Percentiles rank a stretch among this genome's conserved stretches.
These are phyloP conservation scores for Rhagoletis zephyria DNA, from an alignment of 1,140 invertebrate species.

Conservation along the genomic window DNA sequence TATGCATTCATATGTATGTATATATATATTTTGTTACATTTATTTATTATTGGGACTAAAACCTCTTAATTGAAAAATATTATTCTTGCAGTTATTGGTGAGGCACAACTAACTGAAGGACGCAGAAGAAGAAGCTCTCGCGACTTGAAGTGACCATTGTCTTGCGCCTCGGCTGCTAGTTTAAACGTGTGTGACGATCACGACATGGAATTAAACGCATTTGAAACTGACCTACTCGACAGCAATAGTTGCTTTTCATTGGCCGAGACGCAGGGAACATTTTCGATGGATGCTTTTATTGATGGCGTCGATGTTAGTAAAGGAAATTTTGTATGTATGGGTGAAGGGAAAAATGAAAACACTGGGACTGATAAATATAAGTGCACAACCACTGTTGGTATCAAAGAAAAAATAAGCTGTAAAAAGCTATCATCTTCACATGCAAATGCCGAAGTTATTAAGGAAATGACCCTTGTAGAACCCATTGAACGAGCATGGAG, in stretches of 20 bases:
- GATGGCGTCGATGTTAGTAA: background rate
- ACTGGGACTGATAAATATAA: constrained; percentile 50
- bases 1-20: too few relatives aligned
- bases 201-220: constrained; percentile 19
- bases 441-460: background rate
- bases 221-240: constrained; percentile 50
- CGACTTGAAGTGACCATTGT: constrained; percentile 77
- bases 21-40: too few relatives aligned
- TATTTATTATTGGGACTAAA: too few relatives aligned
- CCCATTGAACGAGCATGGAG: constrained; percentile 1
- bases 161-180: constrained; percentile 71
- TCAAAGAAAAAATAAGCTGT: constrained; percentile 56
- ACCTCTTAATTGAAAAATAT: background rate
- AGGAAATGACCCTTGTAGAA: background rate
- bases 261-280: constrained; percentile 67
- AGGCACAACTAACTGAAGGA: constrained; percentile 69
- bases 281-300: constrained; percentile 38
- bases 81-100: constrained; percentile 64
- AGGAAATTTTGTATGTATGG: background rate
- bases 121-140: constrained; percentile 75
- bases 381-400: constrained; percentile 54
- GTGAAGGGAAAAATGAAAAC: background rate
- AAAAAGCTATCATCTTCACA: background rate
- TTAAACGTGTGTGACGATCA: constrained; percentile 48
- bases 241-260: constrained; percentile 63